A percentile compares a stretch with the other conserved stretches of the same genome.
These are phyloP conservation scores for Salarias fasciatus DNA, from an alignment of 2,797 vertebrate genomes.

Conservation along the genomic window DNA sequence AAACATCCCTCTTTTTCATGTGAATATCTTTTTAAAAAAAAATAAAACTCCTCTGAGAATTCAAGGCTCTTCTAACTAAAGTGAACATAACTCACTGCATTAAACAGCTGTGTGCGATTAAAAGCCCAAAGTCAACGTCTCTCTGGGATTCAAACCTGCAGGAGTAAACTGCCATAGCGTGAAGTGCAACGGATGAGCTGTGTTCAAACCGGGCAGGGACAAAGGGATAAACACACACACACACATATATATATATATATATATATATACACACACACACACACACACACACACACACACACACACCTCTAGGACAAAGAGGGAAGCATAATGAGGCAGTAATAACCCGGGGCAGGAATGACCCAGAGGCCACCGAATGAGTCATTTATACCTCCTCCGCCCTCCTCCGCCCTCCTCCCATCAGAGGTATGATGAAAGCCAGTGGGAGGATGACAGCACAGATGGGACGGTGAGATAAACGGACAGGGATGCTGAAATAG, in stretches of 20 bases:
- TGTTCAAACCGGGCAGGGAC: not conserved
- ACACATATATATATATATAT: slow-evolving; percentile 5
- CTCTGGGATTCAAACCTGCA: too few relatives aligned
- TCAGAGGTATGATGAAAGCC: slow-evolving; percentile 44
- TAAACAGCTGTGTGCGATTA: too few relatives aligned
- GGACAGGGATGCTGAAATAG: slow-evolving; percentile 20
- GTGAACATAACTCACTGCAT: too few relatives aligned
- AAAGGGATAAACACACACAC: slow-evolving; percentile 3
- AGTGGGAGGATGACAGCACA: slow-evolving; percentile 29
- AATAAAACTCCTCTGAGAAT: too few relatives aligned
- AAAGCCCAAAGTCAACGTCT: too few relatives aligned
- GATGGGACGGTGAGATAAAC: slow-evolving; percentile 41
- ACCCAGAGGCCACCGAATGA: slow-evolving; percentile 37
- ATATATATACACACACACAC: slow-evolving; percentile 6
- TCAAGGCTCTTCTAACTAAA: too few relatives aligned
- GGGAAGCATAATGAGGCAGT: slow-evolving; percentile 31
- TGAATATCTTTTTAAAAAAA: too few relatives aligned
- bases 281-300: slow-evolving; percentile 1
- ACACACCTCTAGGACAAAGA: slow-evolving; percentile 35
- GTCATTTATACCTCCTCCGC: slow-evolving; percentile 36
- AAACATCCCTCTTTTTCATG: too few relatives aligned
- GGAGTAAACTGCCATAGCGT: not conserved
- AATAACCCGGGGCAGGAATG: slow-evolving; percentile 38
- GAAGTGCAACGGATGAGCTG: not conserved
- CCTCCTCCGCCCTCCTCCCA: slow-evolving; percentile 28